Conservation (phyloP, 2,113 vertebrate genomes). For the Propithecus coquereli region DNA sequence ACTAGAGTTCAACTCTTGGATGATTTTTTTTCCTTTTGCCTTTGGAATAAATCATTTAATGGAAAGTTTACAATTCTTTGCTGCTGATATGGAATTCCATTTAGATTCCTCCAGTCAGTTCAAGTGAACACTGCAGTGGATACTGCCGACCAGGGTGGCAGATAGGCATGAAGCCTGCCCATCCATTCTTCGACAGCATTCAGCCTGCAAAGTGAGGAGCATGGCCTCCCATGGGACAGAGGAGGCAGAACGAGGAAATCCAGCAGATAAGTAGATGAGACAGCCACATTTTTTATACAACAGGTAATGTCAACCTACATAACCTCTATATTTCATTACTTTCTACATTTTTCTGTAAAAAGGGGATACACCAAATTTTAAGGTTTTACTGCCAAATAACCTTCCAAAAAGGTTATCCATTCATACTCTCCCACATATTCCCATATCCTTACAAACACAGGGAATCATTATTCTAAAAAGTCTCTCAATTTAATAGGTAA, state of each 20-base stretch:
- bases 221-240: neutral
- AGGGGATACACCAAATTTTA: neutral
- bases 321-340: neutral
- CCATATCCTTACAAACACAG: neutral
- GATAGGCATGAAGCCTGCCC: neutral
- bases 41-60: neutral
- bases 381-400: neutral
- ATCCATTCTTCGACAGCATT: no score
- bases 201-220: neutral
- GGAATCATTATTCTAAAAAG: neutral
- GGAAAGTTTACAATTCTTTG: neutral
- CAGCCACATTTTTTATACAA: neutral
- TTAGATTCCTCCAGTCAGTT: neutral
- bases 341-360: conserved; percentile 10
- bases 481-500: neutral
- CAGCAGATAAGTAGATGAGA: neutral
- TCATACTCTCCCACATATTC: neutral
- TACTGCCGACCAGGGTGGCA: neutral
- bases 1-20: neutral
- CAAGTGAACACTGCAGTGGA: neutral
- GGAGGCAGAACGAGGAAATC: neutral
- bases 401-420: neutral
- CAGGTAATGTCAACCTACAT: neutral
- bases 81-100: neutral
- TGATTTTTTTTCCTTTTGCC: neutral